Base-by-base conservation (phyloP, 2,888 invertebrate species). In the Melinaea menophilus region DNA sequence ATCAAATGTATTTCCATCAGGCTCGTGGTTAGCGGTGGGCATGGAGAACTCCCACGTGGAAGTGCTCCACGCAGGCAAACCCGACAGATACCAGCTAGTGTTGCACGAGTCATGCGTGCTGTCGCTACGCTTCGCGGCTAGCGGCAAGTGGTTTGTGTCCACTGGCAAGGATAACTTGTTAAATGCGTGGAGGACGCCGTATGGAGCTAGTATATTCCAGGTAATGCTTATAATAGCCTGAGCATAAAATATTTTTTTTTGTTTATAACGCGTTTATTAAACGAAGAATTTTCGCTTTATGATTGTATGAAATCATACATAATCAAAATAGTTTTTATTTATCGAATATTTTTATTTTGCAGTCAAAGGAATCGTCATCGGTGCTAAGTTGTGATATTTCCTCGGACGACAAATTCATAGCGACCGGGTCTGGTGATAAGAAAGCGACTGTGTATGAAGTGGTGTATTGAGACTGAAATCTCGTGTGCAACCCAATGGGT, bases 41-140 rank as follows among this genome's bases (percentile, higher is more conserved):
- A 98, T 99, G 98, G 98, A 99, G 92, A 98, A 97, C 88, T 97
- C 97, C 5, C 96, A 97, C 85, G 98, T 99, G 68, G 99, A 99
- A 84, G 98, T 99, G 47, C 88, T 98, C 62, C 96, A 96, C 86
- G 95, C 96, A 69, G 94, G 94, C 76, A 97, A 98, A 86, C 95
- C 96, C 34, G 98, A 99, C 90, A 97, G 98, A 84, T 99, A 99
- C 89, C 98, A 98, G 88, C 92, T 99, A 66, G 95, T 98, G 82
- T 92, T 98, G 75, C 99, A 99, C 91, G 99, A 99, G 86, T 97
- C 97, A 74, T 99, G 99, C 86, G 99, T 99, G 51, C 92, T 99
- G 65, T 98, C 98, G 70, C 92, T 99, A 69, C 94, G 97, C 84
- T 99, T 99, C 90, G 98, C 99, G 58, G 95, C 96, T 59, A 95